Conservation (phyloP, 2,113 vertebrate species). For the Acrocephalus kingi region DNA sequence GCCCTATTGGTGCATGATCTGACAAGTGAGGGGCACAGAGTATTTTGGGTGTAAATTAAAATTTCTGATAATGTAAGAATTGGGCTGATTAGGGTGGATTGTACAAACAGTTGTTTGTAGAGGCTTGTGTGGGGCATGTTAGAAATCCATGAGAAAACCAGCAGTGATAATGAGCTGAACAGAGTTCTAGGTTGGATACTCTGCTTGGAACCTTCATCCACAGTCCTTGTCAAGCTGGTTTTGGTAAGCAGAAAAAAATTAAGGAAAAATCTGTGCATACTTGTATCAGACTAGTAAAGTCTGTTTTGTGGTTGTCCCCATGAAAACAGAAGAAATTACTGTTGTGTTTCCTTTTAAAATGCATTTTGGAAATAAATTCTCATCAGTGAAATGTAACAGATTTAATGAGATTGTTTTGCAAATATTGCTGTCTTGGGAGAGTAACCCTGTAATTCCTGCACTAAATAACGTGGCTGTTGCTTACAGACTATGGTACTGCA, state of each 20-base stretch:
- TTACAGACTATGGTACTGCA: not conserved
- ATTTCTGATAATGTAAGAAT: not conserved
- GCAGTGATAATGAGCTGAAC: not conserved
- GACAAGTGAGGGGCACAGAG: not conserved
- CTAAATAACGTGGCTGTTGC: not conserved
- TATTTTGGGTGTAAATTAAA: conserved; percentile 3
- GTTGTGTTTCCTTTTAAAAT: not conserved
- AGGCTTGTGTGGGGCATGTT: not conserved
- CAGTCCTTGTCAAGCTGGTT: not conserved
- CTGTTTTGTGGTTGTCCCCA: not conserved
- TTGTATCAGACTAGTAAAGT: not conserved
- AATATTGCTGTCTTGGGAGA: not conserved
- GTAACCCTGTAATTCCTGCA: not conserved
- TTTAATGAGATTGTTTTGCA: not conserved
- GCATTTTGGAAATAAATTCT: not conserved
- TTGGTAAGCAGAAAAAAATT: not conserved
- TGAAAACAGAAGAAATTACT: not conserved
- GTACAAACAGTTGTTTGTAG: not conserved
- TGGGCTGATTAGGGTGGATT: not conserved
- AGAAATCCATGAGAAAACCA: not conserved
- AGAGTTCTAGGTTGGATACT: not conserved
- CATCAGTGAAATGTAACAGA: not conserved
- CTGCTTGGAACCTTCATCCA: not conserved
- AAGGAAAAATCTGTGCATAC: not conserved
- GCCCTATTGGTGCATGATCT: not conserved